These are phyloP conservation scores for Leptopilina clavipes DNA, from an alignment of 1,140 invertebrate genomes.

Conservation along the genomic window DNA sequence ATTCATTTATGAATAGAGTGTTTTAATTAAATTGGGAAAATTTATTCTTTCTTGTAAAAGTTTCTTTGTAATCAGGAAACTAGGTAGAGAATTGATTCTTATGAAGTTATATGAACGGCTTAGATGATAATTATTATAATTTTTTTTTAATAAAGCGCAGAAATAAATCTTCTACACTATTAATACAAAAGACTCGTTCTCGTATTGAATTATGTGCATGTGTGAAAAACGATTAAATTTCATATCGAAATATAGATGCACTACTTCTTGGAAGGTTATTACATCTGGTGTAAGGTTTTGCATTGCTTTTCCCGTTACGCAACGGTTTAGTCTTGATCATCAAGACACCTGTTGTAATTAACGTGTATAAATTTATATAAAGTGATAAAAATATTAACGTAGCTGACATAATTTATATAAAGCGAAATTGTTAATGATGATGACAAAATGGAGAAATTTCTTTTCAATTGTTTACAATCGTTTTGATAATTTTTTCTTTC, in stretches of 20 bases:
- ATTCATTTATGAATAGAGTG: no score
- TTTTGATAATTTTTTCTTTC: no score
- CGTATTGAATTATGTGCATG: not conserved
- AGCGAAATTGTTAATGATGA: not conserved
- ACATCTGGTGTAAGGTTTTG: constrained; percentile 18
- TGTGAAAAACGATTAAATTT: not conserved
- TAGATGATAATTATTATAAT: no score
- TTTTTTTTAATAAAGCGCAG: no score
- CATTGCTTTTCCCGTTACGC: constrained; percentile 4
- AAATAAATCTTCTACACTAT: no score
- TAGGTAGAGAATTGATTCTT: no score
- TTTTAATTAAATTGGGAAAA: no score
- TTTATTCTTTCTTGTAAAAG: not conserved
- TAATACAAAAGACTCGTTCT: not conserved
- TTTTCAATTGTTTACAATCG: no score
- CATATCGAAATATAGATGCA: not conserved
- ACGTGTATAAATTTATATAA: constrained; percentile 2
- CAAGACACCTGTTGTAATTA: constrained; percentile 27
- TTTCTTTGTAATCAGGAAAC: not conserved
- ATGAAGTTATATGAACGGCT: no score
- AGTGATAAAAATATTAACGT: not conserved
- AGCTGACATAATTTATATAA: constrained; percentile 7
- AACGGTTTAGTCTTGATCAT: constrained; percentile 24
- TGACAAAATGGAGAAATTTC: not conserved
- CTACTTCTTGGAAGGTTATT: constrained; percentile 20